phyloP scores from a whole-genome alignment of 2,113 vertebrate genomes.

The Oncorhynchus tshawytscha region DNA sequence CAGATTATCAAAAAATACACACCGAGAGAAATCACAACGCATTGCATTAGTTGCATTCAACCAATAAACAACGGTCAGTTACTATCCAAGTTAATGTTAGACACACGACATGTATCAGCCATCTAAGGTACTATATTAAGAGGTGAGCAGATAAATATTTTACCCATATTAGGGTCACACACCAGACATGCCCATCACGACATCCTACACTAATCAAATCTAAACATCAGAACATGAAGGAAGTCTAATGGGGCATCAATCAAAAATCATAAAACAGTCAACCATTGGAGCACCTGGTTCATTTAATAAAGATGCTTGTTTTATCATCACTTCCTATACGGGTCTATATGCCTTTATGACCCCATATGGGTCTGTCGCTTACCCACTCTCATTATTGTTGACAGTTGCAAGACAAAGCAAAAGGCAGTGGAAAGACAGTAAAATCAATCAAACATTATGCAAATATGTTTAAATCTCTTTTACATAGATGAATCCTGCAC shows the following conservation, averaged over 20 bases:
- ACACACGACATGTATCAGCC: slow-evolving; percentile 3
- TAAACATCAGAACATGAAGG: background rate
- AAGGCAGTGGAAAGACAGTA: background rate
- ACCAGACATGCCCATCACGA: background rate
- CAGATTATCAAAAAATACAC: slow-evolving; percentile 14
- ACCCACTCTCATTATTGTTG: background rate
- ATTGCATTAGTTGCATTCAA: slow-evolving; percentile 10
- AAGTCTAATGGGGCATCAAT: background rate
- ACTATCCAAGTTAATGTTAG: slow-evolving; percentile 10
- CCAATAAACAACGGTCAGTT: background rate
- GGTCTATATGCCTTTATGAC: background rate
- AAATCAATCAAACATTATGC: background rate
- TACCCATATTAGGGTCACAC: background rate
- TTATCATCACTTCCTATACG: background rate
- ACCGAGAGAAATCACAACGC: slow-evolving; percentile 20
- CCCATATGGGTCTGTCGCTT: background rate
- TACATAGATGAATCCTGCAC: background rate
- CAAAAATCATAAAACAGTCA: background rate
- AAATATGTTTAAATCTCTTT: background rate
- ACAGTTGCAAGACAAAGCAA: background rate
- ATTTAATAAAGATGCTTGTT: background rate
- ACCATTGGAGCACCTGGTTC: background rate
- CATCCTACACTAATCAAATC: background rate
- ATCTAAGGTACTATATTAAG: background rate
- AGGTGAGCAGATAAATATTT: background rate